Evolutionary conservation across 2,113 vertebrate species (phyloP), one percentile per base, ranked within the genome.

Genomic region (Percina caprodes): DNA sequence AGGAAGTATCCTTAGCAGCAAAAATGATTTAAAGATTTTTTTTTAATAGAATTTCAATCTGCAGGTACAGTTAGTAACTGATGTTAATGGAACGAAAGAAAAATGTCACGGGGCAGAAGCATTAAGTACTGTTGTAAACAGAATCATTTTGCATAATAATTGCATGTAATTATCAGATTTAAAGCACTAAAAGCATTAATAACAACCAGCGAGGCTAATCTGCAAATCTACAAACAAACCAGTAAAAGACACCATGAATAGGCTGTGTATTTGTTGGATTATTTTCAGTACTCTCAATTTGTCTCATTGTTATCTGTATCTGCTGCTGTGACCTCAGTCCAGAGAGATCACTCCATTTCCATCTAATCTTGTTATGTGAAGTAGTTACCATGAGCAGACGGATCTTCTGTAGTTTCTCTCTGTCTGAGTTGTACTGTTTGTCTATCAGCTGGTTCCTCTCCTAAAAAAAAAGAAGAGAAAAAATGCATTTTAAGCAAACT

Each of bases 331-430:
- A 72, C 73, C 65, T 66, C 6, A 33, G 54, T 55, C 46, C 45
- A 51, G 18, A n/a, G 4, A 55, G 63, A 66, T n/a, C 14, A 15
- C 49, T 77, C 15, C 52, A 45, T 7, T 4, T n/a, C 10, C 15
- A 74, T 81, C 77, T 87, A 42, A 89, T 81, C 51, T 58, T 24
- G 12, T 42, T 39, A 3, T 52, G 51, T 78, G 49, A 51, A 66
- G 39, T 6, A 13, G 48, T 97, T 88, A 99, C 98, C 97, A 99
- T 93, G 19, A 99, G 92, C 69, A 99, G 94, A 0, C 97, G 96
- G 80, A 99, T 98, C 95, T 97, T 99, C 79, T 98, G 97, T 5
- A 99, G 96, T 51, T 99, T 99, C n/a, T 98, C 98, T 86, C 95
- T 92, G 86, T 99, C 98, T 15, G 92, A 84, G 83, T 92, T 94